Base-by-base conservation (phyloP, 1,140 invertebrate species). In the Hirudo medicinalis region DNA sequence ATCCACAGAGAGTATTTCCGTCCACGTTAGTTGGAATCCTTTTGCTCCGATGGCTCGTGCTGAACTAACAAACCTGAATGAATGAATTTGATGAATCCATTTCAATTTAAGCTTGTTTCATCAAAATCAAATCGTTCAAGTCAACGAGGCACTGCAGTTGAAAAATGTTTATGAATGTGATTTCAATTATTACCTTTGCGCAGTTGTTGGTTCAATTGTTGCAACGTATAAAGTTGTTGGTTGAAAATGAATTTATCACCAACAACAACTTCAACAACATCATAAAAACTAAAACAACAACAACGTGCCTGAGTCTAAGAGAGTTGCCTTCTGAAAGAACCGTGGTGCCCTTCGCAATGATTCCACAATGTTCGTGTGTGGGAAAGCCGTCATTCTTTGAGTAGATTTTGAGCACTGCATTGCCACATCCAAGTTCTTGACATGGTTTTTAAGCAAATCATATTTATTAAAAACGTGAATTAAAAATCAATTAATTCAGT, bases 361-460 rank as follows among this genome's bases (percentile, higher is more conserved):
- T 90, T 20, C 92, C 92, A 80, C 92, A 96, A 68, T 95, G 82
- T 84, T 95, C 92, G 71, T 90, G 82, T 49, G 91, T 91, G 54
- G 89, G 86, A 57, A 85, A 85, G 29, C 71, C 66, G 73, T 86
- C 86, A 55, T 86, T 85, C 71, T 88, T 88, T 75, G 88, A 67
- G 43, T 74, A 74, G 9, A 75, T 67, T 54, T 72, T 71, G 2
- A 75, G 25, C 22, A 74, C 74, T 17, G 71, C 74, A 27, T 73
- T 86, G 76, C 25, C 57, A 72, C 73, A 74, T 22, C 92, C 85
- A 72, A 94, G 84, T 32, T 91, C 91, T 40, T 63, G 57, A 13
- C 4, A 60, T 6, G 4, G 55, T 6, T 60, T 60, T 60, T 4
- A 60, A 22, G 8, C 20, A 15, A n/a, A 22, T 60, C 4, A 60